A percentile compares a stretch with the other conserved stretches of the same genome.
Conservation (phyloP, 2,797 vertebrate species). For the Acanthurus lineatus region DNA sequence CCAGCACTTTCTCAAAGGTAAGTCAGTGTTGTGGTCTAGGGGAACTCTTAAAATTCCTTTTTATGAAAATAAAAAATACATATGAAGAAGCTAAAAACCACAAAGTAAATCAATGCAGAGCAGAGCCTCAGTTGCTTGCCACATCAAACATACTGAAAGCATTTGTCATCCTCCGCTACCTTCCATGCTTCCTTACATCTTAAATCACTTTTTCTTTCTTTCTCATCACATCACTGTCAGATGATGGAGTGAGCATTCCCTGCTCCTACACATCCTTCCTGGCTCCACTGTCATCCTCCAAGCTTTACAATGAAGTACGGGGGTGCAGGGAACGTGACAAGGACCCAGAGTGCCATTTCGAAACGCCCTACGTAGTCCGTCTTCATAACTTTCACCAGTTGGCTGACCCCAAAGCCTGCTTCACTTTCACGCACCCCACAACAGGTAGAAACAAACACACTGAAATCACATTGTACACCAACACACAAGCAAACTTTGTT, state of each 20-base stretch:
- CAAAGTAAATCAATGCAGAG: neutral
- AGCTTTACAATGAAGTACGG: slow-evolving; percentile 95
- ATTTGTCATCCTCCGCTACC: slow-evolving; percentile 23
- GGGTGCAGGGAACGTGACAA: slow-evolving; percentile 94
- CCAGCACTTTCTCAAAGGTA: slow-evolving; percentile 93
- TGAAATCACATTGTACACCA: neutral
- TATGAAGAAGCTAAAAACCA: neutral
- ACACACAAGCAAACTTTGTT: neutral
- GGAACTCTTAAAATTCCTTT: neutral
- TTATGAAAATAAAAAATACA: neutral
- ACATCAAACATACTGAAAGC: slow-evolving; percentile 17
- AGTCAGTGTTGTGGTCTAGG: neutral
- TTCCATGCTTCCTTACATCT: slow-evolving; percentile 33
- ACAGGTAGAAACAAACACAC: slow-evolving; percentile 63
- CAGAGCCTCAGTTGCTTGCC: neutral
- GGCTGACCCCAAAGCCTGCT: slow-evolving; percentile 91
- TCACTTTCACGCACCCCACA: slow-evolving; percentile 92
- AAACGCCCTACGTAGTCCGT: slow-evolving; percentile 94
- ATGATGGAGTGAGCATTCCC: slow-evolving; percentile 93
- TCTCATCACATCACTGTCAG: slow-evolving; percentile 59
- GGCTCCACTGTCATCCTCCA: slow-evolving; percentile 94
- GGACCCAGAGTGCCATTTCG: slow-evolving; percentile 94
- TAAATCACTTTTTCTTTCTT: slow-evolving; percentile 35
- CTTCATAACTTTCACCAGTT: slow-evolving; percentile 96
- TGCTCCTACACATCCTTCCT: slow-evolving; percentile 93